phyloP scores from a whole-genome alignment of 2,113 vertebrate species.

The Oncorhynchus mykiss region DNA sequence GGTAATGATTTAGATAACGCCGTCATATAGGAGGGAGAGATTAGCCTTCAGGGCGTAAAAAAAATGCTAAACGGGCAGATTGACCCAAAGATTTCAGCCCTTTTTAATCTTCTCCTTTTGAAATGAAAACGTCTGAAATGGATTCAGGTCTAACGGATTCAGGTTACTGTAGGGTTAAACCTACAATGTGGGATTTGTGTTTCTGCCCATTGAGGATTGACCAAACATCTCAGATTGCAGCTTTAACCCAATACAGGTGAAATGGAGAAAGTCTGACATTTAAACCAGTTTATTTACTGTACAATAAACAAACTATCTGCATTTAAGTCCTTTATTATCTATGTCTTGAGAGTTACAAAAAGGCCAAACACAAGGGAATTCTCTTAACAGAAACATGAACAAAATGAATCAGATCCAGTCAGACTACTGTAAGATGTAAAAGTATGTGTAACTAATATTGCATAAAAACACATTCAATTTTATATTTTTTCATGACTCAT shows the following conservation, averaged over 20 bases:
- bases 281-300: slow-evolving; percentile 35
- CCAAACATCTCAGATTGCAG: not conserved
- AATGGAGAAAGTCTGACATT: not conserved
- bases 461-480: slow-evolving; percentile 32
- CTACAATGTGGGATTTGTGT: too few relatives aligned
- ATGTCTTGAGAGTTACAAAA: slow-evolving; percentile 34
- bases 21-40: not conserved
- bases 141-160: too few relatives aligned
- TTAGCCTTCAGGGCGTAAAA: slow-evolving; percentile 32
- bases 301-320: slow-evolving; percentile 11
- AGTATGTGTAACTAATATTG: slow-evolving; percentile 22
- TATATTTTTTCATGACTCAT: slow-evolving; percentile 23
- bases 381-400: slow-evolving; percentile 35
- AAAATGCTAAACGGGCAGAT: slow-evolving; percentile 64
- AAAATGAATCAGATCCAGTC: too few relatives aligned
- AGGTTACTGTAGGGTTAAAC: slow-evolving; percentile 3
- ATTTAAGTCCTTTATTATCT: slow-evolving; percentile 53
- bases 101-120: slow-evolving; percentile 63
- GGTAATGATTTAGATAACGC: not conserved
- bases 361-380: slow-evolving; percentile 18
- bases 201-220: too few relatives aligned
- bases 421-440: too few relatives aligned
- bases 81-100: slow-evolving; percentile 35
- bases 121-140: slow-evolving; percentile 62
- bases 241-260: not conserved